A percentile compares a stretch with the other conserved stretches of the same genome.
Conservation (phyloP, 1,140 invertebrate genomes). For the Goniozus legneri region DNA sequence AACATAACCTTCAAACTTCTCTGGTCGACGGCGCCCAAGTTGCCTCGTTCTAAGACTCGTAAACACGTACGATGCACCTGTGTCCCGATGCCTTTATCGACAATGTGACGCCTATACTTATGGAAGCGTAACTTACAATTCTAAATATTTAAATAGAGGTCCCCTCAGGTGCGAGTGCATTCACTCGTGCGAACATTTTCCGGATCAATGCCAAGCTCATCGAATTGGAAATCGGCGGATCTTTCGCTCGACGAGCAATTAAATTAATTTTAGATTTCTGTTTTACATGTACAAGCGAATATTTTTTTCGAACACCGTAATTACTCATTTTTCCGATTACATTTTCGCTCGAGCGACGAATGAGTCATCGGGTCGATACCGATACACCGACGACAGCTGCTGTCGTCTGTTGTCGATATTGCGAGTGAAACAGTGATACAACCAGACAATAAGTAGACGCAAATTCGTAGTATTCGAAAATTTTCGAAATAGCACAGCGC, state of each 20-base stretch:
- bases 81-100: constrained; percentile 37
- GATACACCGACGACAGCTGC: too few relatives aligned
- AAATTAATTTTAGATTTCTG: constrained; percentile 14
- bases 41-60: constrained; percentile 35
- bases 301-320: too few relatives aligned
- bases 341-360: too few relatives aligned
- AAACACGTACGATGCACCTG: constrained; percentile 42
- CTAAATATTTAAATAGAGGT: constrained; percentile 33
- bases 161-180: constrained; percentile 11
- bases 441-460: too few relatives aligned
- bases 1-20: constrained; percentile 36
- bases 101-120: constrained; percentile 34
- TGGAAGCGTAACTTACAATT: constrained; percentile 29
- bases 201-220: constrained; percentile 9
- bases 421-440: too few relatives aligned
- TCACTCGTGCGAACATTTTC: constrained; percentile 12
- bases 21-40: constrained; percentile 20
- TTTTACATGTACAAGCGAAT: too few relatives aligned
- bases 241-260: constrained; percentile 2
- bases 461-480: too few relatives aligned
- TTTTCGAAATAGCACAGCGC: too few relatives aligned
- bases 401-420: too few relatives aligned
- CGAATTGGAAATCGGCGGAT: constrained; percentile 11
- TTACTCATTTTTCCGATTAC: too few relatives aligned
- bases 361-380: too few relatives aligned